Evolutionary conservation across 2,113 vertebrate species (phyloP).

Genomic region (Daphoenositta chrysoptera): DNA sequence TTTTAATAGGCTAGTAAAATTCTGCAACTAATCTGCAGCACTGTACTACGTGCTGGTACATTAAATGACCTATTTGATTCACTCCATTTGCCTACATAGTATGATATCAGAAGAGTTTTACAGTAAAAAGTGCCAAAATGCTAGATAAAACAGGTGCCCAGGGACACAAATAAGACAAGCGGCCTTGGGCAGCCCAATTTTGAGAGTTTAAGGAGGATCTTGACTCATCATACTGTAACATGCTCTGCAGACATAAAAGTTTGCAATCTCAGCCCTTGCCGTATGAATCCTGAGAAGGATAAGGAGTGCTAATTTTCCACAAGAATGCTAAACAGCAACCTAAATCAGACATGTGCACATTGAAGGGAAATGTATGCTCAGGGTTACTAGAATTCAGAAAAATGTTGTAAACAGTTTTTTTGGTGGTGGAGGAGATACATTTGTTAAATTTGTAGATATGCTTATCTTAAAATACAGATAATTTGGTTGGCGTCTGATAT

Average conservation of each 20-base stretch:
- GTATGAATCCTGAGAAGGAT: rapidly evolving
- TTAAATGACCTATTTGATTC: not conserved
- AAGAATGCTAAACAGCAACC: not conserved
- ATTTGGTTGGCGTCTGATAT: not conserved
- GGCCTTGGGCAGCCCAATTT: not conserved
- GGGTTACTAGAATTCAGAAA: not conserved
- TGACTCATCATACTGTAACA: not conserved
- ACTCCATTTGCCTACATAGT: not conserved
- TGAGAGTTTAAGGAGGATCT: not conserved
- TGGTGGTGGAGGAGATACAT: rapidly evolving
- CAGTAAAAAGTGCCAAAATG: not conserved
- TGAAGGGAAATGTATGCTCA: not conserved
- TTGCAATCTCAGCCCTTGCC: not conserved
- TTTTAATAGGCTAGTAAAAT: not conserved
- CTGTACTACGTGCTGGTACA: not conserved
- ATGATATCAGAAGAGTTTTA: not conserved
- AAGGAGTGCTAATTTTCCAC: not conserved
- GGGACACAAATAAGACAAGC: not conserved
- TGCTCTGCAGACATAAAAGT: not conserved
- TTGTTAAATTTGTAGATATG: not conserved
- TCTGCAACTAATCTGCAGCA: not conserved
- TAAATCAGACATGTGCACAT: not conserved
- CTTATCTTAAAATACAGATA: not conserved
- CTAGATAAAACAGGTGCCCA: not conserved
- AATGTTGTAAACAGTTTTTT: not conserved